Percentiles rank a stretch among this genome's conserved stretches.
phyloP scores from a whole-genome alignment of 2,888 invertebrate species.

The Microplitis deprimator region DNA sequence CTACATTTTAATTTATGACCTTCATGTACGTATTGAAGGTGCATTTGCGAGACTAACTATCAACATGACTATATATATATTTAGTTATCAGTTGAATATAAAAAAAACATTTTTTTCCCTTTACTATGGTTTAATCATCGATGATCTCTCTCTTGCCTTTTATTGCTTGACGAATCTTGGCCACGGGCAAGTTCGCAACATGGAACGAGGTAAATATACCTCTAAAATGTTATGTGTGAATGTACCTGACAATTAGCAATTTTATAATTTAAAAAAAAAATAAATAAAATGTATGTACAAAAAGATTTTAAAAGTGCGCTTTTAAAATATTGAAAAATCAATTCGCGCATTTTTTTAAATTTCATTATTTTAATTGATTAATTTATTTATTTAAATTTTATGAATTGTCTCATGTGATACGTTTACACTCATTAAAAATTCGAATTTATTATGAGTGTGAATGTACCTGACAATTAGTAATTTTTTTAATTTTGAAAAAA shows the following conservation, averaged over 20 bases:
- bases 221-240: conserved; percentile 32
- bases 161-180: conserved; percentile 50
- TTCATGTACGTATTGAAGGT: conserved; percentile 50
- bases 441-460: too few species aligned
- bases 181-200: conserved; percentile 64
- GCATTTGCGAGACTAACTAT: background rate
- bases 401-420: too few species aligned
- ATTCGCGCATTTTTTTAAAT: too few species aligned
- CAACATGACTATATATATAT: background rate
- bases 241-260: background rate
- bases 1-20: conserved; percentile 56
- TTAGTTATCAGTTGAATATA: conserved; percentile 11
- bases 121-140: conserved; percentile 44
- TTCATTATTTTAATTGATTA: too few species aligned
- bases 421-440: too few species aligned
- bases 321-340: too few species aligned
- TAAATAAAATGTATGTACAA: too few species aligned
- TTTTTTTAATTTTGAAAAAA: too few species aligned
- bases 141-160: conserved; percentile 53
- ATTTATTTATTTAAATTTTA: too few species aligned
- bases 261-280: too few species aligned
- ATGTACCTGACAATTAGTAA: too few species aligned
- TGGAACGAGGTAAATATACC: conserved; percentile 69
- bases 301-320: too few species aligned
- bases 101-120: conserved; percentile 12